Percentiles rank a stretch among this genome's conserved stretches.
Conservation (phyloP, 2,888 invertebrate genomes). For the Adela reaumurella region DNA sequence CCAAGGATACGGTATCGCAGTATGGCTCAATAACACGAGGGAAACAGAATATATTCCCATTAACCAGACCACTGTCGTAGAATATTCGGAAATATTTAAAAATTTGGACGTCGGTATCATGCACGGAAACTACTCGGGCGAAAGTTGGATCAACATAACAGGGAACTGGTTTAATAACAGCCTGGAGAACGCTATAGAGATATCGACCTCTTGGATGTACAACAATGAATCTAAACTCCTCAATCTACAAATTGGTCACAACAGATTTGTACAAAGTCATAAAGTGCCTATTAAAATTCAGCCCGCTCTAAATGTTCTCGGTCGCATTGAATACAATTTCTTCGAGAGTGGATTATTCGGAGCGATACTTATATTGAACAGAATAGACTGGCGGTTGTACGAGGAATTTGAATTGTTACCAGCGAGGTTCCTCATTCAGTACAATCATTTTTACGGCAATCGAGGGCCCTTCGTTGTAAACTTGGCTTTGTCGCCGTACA, state of each 20-base stretch:
- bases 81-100: slow-evolving; percentile 81
- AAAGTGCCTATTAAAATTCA: slow-evolving; percentile 73
- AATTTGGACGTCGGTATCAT: slow-evolving; percentile 87
- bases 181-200: slow-evolving; percentile 71
- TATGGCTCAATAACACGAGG: slow-evolving; percentile 85
- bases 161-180: slow-evolving; percentile 86
- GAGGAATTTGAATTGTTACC: slow-evolving; percentile 79
- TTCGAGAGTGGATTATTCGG: slow-evolving; percentile 82
- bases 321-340: slow-evolving; percentile 82
- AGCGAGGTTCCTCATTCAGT: slow-evolving; percentile 67
- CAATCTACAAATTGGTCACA: slow-evolving; percentile 79
- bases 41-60: slow-evolving; percentile 74
- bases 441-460: slow-evolving; percentile 89
- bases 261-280: slow-evolving; percentile 73
- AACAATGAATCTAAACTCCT: slow-evolving; percentile 48
- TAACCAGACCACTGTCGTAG: slow-evolving; percentile 82
- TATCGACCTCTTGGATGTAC: slow-evolving; percentile 77
- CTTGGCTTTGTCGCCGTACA: slow-evolving; percentile 84
- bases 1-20: slow-evolving; percentile 80
- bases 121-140: slow-evolving; percentile 90
- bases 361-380: slow-evolving; percentile 79
- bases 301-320: slow-evolving; percentile 77
- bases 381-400: slow-evolving; percentile 55
- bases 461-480: slow-evolving; percentile 84
- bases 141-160: slow-evolving; percentile 84